These are phyloP conservation scores for Brachylomia viminalis DNA, from an alignment of 2,888 invertebrate species.

Conservation along the genomic window DNA sequence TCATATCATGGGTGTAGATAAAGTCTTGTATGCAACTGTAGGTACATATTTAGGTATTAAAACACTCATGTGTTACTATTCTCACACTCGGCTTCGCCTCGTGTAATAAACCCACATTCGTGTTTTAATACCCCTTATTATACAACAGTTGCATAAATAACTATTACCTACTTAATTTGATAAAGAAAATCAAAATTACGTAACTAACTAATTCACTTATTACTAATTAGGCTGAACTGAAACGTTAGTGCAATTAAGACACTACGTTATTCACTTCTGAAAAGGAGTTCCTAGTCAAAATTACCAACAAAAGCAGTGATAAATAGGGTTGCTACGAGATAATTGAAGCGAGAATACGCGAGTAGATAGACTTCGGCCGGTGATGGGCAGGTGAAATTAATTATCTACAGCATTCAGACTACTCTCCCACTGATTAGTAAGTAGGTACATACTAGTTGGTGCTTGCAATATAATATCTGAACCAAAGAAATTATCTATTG, in stretches of 20 bases:
- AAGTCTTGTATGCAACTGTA: too few species aligned
- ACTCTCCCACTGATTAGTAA: constrained; percentile 32
- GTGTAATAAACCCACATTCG: too few species aligned
- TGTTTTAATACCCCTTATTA: too few species aligned
- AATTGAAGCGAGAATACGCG: constrained; percentile 72
- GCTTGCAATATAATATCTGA: constrained; percentile 8
- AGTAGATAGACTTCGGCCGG: constrained; percentile 61
- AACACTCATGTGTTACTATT: too few species aligned
- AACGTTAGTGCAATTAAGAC: constrained; percentile 30
- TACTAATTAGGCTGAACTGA: constrained; percentile 30
- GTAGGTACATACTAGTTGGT: constrained; percentile 33
- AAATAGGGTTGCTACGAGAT: constrained; percentile 71
- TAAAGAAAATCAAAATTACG: constrained; percentile 12
- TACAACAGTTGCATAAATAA: too few species aligned
- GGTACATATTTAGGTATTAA: too few species aligned
- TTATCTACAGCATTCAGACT: constrained; percentile 69
- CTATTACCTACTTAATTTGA: constrained; percentile 11
- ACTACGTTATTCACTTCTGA: constrained; percentile 38
- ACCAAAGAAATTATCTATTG: constrained; percentile 21
- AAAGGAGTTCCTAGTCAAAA: constrained; percentile 19
- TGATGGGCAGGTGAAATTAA: constrained; percentile 77
- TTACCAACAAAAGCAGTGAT: constrained; percentile 35
- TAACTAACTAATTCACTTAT: constrained; percentile 15
- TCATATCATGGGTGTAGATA: too few species aligned
- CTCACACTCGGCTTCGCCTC: too few species aligned